Conservation (phyloP, 1,140 invertebrate species). For the Paracyclopina nana region DNA sequence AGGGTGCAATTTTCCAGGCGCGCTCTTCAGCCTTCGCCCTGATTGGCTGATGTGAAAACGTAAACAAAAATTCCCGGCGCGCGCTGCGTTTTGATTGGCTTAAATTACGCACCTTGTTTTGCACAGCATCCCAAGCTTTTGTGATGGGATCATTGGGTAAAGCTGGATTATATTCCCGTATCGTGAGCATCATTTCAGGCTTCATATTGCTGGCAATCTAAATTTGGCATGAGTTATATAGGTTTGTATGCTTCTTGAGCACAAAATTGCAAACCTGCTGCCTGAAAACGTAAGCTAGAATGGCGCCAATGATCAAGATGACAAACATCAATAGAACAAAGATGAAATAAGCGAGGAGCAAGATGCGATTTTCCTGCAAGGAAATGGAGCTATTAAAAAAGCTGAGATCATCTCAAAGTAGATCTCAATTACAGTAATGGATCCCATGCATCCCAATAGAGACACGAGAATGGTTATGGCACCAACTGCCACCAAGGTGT, state of each 20-base stretch:
- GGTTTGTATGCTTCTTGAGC: no score
- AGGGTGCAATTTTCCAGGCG: background rate
- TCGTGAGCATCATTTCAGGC: slow-evolving; percentile 50
- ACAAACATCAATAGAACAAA: slow-evolving; percentile 64
- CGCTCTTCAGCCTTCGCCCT: no score
- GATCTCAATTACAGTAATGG: slow-evolving; percentile 69
- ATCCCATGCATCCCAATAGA: slow-evolving; percentile 64
- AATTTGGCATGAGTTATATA: no score
- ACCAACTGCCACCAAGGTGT: slow-evolving; percentile 55
- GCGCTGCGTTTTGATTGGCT: no score
- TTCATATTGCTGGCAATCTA: slow-evolving; percentile 34
- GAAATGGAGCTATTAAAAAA: slow-evolving; percentile 61
- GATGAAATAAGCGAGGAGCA: slow-evolving; percentile 45
- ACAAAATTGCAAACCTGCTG: no score
- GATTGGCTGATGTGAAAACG: no score
- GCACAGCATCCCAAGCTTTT: slow-evolving; percentile 59
- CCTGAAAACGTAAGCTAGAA: slow-evolving; percentile 67
- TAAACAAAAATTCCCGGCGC: no score
- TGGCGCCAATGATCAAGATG: slow-evolving; percentile 63
- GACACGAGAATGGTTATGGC: slow-evolving; percentile 50
- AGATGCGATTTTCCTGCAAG: slow-evolving; percentile 41
- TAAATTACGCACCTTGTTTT: slow-evolving; percentile 36
- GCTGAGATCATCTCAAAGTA: no score
- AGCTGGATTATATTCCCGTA: slow-evolving; percentile 40
- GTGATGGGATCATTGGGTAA: slow-evolving; percentile 37